Base-by-base conservation (phyloP, 1,140 invertebrate genomes). In the Drosophila micromelanica region DNA sequence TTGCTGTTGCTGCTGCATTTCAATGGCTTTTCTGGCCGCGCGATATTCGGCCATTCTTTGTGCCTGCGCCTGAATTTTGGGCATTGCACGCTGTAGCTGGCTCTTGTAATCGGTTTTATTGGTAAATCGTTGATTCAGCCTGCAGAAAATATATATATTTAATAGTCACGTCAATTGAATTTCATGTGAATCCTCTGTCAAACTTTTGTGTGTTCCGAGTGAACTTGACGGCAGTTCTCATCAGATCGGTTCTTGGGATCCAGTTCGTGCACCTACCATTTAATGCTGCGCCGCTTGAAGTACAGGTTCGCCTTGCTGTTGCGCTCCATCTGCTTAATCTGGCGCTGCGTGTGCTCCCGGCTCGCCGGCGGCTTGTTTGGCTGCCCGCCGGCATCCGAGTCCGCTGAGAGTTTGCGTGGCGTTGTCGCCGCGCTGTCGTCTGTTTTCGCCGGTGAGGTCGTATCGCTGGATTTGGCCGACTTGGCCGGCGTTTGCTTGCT, bases 211-310 rank as follows among this genome's bases (percentile, higher is more conserved):
- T 17, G 17, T 2, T 23, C 20, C 20, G 8, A 35, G 8, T 7
- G 30, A 6, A 32, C 7, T 32, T 32, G 30, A 32, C 30, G 7
- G 30, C 30, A 32, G 30, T 32, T 32, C 7, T 17, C 17, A n/a
- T n/a, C n/a, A n/a, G n/a, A n/a, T 32, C 20, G 20, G 20, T n/a
- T n/a, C 3, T 23, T 23, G 3, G 20, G 20, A 23, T 23, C 20
- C 3, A 2, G 20, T 23, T 23, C 20, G 20, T 56, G 17, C 12
- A 32, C 32, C 8, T 52, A 84, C 84, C 79, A 89, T 15, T 45
- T 52, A 3, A 89, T 38, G 43, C 79, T 89, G 49, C 84, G 84
- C 2, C 67, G 73, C 17, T 78, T 89, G 12, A 55, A 84, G 15
- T 77, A 80, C 3, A 77, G 6, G 64, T 57, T 52, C 0, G 68